These are phyloP conservation scores for Lethocerus indicus DNA, from an alignment of 1,140 invertebrate species.

Conservation along the genomic window DNA sequence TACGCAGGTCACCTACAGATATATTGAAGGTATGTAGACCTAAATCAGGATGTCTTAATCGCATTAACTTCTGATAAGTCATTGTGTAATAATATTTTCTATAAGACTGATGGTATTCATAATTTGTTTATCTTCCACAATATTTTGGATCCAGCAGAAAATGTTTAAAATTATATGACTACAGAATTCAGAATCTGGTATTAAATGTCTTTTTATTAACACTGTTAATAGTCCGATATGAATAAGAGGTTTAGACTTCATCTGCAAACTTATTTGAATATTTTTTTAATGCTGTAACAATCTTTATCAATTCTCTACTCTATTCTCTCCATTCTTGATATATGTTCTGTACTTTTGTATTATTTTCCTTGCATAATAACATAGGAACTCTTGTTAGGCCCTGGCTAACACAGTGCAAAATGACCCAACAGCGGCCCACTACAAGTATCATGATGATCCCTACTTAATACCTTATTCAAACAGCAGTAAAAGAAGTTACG, in stretches of 20 bases:
- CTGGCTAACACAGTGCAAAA: constrained; percentile 50
- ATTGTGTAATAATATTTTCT: too few relatives aligned
- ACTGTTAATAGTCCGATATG: neutral
- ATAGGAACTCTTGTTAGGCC: constrained; percentile 29
- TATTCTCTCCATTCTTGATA: neutral
- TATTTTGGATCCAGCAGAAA: too few relatives aligned
- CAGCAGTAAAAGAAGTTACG: constrained; percentile 47
- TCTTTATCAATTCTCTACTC: neutral
- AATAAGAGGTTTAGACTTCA: neutral
- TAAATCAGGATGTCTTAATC: too few relatives aligned
- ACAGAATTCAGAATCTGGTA: too few relatives aligned
- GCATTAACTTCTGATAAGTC: too few relatives aligned
- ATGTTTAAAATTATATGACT: too few relatives aligned
- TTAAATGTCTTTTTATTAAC: constrained; percentile 4
- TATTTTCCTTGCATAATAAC: neutral
- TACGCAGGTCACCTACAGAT: constrained; percentile 58
- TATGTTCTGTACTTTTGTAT: neutral
- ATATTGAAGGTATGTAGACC: constrained; percentile 43
- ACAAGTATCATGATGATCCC: constrained; percentile 82
- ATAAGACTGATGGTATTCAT: too few relatives aligned
- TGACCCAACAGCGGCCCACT: constrained; percentile 66
- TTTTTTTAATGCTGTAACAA: neutral
- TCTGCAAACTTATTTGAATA: constrained; percentile 3
- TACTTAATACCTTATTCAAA: constrained; percentile 69
- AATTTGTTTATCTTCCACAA: too few relatives aligned